Evolutionary conservation across 2,888 invertebrate species (phyloP), one percentile per base, ranked within the genome.

Genomic region (Petrolisthes manimaculis): DNA sequence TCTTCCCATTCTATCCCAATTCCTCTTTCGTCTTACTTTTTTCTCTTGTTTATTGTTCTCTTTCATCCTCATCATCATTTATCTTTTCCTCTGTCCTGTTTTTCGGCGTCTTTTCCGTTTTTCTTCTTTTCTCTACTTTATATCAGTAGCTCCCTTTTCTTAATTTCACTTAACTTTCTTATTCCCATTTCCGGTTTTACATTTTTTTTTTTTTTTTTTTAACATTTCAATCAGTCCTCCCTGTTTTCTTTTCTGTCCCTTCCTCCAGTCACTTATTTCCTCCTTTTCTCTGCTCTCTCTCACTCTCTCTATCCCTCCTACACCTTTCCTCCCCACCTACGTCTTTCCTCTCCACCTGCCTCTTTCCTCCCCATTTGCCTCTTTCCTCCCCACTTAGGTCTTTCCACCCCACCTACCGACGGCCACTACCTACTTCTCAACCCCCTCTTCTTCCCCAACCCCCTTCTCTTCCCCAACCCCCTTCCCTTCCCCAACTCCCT

Each of bases 231-330:
- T 37, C 2, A 37, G 37, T 37, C 21, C 21, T 67, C 55, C 3
- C 61, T 51, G 21, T 56, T n/a, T 69, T 71, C n/a, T 71, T 55
- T 37, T 21, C 71, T 55, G 53, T 24, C 77, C 51, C 61, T 67
- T 69, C n/a, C 67, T 67, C 69, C 37, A 9, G 51, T 18, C 24
- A 12, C 82, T 84, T 81, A 81, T 71, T 71, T 54, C 61, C 61
- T 61, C 56, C 18, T 56, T 61, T 61, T 75, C 77, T 56, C 56
- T 77, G 21, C 71, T 77, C 61, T 61, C 56, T 37, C 75, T 61
- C 77, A 51, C 78, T 75, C 77, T 77, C 56, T 56, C 61, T 78
- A 61, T 67, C 51, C 67, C 77, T 78, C 83, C 12, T 21, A n/a
- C 21, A 4, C 53, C n/a, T 56, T 21, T 80, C 80, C 18, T 14